Conservation (phyloP, 2,888 invertebrate species). For the Smittia sp. region DNA sequence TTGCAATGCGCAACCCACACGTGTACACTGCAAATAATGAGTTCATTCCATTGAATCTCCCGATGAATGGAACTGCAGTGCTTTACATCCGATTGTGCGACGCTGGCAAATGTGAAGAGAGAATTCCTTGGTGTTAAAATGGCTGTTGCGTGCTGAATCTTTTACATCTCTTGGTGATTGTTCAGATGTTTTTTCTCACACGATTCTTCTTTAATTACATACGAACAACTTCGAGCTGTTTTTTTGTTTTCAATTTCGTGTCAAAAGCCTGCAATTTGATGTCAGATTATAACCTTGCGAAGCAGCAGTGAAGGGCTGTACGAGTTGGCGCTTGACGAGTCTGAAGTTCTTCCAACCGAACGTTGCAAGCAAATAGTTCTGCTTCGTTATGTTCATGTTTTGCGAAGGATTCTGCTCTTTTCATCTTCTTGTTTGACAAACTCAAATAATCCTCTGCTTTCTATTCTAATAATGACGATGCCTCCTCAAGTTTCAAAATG, state of each 20-base stretch:
- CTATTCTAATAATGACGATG: no score
- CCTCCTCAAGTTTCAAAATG: no score
- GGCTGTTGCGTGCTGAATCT: background rate
- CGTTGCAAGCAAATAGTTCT: background rate
- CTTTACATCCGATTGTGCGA: background rate
- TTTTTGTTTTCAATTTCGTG: background rate
- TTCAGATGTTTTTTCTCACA: background rate
- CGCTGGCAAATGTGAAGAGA: no score
- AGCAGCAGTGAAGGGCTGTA: background rate
- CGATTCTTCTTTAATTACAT: conserved; percentile 8
- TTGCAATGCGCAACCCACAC: conserved; percentile 9
- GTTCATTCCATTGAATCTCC: background rate
- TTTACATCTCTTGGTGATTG: background rate
- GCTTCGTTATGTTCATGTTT: background rate
- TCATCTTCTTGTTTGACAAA: background rate
- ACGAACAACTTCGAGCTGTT: background rate
- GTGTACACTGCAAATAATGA: background rate
- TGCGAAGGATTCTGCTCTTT: background rate
- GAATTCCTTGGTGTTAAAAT: background rate
- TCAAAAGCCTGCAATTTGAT: conserved; percentile 1
- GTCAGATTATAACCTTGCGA: background rate
- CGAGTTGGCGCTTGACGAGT: background rate
- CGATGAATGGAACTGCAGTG: background rate
- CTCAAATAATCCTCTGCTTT: background rate
- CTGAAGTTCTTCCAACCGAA: background rate